phyloP scores from a whole-genome alignment of 2,113 vertebrate genomes.

The Oreochromis tanganicae region DNA sequence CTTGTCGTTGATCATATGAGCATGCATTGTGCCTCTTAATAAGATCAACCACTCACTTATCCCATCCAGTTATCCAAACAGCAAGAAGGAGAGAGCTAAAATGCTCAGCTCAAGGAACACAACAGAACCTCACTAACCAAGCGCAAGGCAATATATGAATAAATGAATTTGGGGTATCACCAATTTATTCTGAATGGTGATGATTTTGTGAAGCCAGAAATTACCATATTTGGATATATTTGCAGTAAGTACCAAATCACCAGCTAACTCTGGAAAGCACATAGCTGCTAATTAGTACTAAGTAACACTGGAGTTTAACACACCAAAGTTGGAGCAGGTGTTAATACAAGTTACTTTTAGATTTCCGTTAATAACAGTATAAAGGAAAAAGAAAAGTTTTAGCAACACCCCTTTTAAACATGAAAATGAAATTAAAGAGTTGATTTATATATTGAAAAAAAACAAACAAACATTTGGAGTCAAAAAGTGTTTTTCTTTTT shows the following conservation, averaged over 20 bases:
- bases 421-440: background rate
- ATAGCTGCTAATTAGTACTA: background rate
- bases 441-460: background rate
- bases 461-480: background rate
- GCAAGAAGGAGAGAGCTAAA: background rate
- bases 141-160: background rate
- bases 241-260: background rate
- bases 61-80: background rate
- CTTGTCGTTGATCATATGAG: background rate
- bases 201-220: background rate
- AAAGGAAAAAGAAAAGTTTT: background rate
- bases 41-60: background rate
- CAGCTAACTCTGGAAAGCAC: background rate
- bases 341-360: background rate
- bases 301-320: background rate
- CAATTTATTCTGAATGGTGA: background rate
- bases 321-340: background rate
- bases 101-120: background rate
- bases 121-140: background rate
- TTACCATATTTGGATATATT: background rate
- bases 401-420: background rate
- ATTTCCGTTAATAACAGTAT: background rate
- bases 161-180: background rate
- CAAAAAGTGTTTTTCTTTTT: background rate
- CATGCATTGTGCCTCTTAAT: background rate